phyloP scores from a whole-genome alignment of 1,140 invertebrate genomes.

The Physella acuta region DNA sequence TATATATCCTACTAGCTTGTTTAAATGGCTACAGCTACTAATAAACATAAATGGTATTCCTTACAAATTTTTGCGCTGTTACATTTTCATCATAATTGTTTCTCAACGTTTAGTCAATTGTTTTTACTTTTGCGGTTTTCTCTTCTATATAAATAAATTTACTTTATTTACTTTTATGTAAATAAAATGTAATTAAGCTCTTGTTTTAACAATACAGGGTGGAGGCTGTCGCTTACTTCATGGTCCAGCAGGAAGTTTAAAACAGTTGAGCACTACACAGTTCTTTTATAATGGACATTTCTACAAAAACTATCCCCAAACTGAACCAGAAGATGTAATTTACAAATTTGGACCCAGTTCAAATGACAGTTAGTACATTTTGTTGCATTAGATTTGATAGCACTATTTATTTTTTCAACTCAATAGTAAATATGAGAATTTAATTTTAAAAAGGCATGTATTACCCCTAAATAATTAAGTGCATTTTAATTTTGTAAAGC shows the following conservation, averaged over 20 bases:
- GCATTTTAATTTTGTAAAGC: no score
- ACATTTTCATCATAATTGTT: no score
- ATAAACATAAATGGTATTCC: no score
- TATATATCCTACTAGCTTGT: no score
- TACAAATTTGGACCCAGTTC: conserved; percentile 42
- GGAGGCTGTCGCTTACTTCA: conserved; percentile 35
- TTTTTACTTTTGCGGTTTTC: no score
- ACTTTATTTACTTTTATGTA: neutral
- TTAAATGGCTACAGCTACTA: no score
- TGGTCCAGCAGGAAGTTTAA: conserved; percentile 24
- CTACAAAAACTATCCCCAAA: conserved; percentile 21
- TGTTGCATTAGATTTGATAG: neutral
- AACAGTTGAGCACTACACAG: conserved; percentile 46
- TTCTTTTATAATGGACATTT: conserved; percentile 53
- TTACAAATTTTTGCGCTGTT: no score
- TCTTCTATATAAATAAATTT: no score
- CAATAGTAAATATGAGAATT: neutral
- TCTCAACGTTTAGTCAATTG: no score
- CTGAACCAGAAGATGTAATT: conserved; percentile 10
- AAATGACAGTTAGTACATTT: conserved; percentile 42
- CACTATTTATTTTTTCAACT: neutral
- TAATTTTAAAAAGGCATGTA: neutral
- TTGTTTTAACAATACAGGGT: no score
- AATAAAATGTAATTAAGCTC: no score
- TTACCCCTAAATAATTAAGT: no score